Evolutionary conservation across 2,888 invertebrate species (phyloP).

Genomic region (Meiosimyza platycephala): DNA sequence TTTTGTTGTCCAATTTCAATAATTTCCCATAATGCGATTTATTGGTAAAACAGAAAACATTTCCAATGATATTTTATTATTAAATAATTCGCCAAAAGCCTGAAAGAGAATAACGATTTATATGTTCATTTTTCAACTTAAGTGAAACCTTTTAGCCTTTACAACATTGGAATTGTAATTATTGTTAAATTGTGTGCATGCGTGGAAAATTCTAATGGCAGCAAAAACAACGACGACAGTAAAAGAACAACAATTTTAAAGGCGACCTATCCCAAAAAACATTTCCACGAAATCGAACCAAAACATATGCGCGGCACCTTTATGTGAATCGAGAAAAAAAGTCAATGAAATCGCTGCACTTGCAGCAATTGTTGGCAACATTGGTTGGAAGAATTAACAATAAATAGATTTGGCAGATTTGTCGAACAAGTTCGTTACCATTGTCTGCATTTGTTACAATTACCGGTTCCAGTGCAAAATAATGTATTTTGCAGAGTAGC

Average conservation of each 20-base stretch:
- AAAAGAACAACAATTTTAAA: not conserved
- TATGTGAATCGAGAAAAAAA: not conserved
- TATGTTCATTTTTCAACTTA: no score
- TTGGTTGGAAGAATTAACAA: not conserved
- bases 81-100: not conserved
- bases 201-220: not conserved
- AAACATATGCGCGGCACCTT: conserved; percentile 10
- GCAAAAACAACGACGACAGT: not conserved
- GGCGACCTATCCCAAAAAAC: conserved; percentile 1
- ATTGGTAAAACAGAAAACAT: conserved; percentile 1
- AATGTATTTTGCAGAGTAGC: not conserved
- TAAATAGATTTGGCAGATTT: conserved; percentile 15
- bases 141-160: no score
- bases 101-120: no score
- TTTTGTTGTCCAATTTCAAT: no score
- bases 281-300: not conserved
- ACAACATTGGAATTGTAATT: no score
- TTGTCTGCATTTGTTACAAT: conserved; percentile 33
- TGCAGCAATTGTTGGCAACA: conserved; percentile 1
- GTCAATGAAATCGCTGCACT: not conserved
- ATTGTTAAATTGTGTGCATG: no score
- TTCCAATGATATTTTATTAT: conserved; percentile 21
- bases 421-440: conserved; percentile 26
- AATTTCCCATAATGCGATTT: no score
- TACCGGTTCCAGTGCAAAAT: conserved; percentile 8